Evolutionary conservation across 37 sponge, comb jelly and placozoan genomes (phyloP).

Genomic region (Chondrosia reniformis): DNA sequence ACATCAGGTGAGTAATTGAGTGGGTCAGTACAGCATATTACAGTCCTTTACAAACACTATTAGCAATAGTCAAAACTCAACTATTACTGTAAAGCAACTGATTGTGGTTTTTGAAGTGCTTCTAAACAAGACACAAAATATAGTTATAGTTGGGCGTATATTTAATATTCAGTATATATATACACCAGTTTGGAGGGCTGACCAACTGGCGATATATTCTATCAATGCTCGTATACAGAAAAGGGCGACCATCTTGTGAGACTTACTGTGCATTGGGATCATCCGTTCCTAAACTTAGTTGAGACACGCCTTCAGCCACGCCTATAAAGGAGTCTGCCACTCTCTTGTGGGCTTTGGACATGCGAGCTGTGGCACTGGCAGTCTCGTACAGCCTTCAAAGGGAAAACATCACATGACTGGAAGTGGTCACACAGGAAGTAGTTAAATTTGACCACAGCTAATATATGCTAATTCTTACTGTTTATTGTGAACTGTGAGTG

Average conservation of each 20-base stretch:
- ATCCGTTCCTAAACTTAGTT: conserved; percentile 33
- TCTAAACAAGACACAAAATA: not conserved
- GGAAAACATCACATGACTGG: too few relatives aligned
- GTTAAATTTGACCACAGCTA: not conserved
- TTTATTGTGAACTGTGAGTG: conserved; percentile 62
- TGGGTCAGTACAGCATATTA: too few relatives aligned
- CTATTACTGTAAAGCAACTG: too few relatives aligned
- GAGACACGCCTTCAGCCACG: conserved; percentile 38
- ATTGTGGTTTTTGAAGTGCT: too few relatives aligned
- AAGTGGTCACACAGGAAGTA: not conserved
- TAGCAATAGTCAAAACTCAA: too few relatives aligned
- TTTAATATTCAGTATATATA: not conserved
- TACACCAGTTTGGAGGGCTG: too few relatives aligned
- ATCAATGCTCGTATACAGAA: too few relatives aligned
- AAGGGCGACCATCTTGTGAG: too few relatives aligned
- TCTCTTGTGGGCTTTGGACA: conserved; percentile 64
- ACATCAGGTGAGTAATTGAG: not conserved
- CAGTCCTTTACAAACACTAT: too few relatives aligned
- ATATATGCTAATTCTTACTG: conserved; percentile 40
- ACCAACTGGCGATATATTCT: too few relatives aligned
- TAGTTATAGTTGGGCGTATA: conserved; percentile 7
- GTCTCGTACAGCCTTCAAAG: conserved; percentile 56
- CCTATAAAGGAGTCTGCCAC: conserved; percentile 71
- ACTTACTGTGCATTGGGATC: conserved; percentile 65
- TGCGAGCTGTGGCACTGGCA: conserved; percentile 36